Conservation (phyloP, 2,797 vertebrate genomes). For the Chelmon rostratus region DNA sequence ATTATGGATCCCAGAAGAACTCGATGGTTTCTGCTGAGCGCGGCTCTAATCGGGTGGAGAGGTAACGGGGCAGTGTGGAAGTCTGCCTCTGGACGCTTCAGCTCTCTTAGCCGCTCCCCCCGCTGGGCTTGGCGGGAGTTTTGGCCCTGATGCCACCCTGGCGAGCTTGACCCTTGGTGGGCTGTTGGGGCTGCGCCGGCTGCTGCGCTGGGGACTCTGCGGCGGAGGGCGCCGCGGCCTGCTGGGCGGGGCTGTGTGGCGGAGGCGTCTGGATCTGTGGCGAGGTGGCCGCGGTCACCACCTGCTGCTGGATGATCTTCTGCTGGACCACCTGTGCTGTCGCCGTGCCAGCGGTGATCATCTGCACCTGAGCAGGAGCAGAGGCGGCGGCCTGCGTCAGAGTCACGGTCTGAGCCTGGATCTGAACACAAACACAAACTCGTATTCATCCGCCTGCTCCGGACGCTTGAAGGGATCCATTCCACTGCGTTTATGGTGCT, state of each 20-base stretch:
- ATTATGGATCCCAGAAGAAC: constrained; percentile 31
- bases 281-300: constrained; percentile 86
- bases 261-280: constrained; percentile 90
- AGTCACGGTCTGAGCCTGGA: constrained; percentile 90
- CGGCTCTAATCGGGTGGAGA: background rate
- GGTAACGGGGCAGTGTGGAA: constrained; percentile 13
- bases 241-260: constrained; percentile 90
- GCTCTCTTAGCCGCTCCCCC: constrained; percentile 77
- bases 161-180: constrained; percentile 88
- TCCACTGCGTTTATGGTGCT: background rate
- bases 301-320: constrained; percentile 91
- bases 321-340: constrained; percentile 91
- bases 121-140: constrained; percentile 89
- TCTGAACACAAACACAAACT: constrained; percentile 51
- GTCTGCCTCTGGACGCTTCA: constrained; percentile 11
- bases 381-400: constrained; percentile 87
- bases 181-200: constrained; percentile 83
- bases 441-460: background rate
- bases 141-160: constrained; percentile 88
- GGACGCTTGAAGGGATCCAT: background rate
- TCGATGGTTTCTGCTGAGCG: background rate
- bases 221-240: constrained; percentile 68
- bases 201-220: too few relatives aligned
- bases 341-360: constrained; percentile 87
- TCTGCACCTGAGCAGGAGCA: constrained; percentile 90